Evolutionary conservation across 2,113 vertebrate genomes (phyloP), one percentile per base, ranked within the genome.

Genomic region (Circaetus gallicus): DNA sequence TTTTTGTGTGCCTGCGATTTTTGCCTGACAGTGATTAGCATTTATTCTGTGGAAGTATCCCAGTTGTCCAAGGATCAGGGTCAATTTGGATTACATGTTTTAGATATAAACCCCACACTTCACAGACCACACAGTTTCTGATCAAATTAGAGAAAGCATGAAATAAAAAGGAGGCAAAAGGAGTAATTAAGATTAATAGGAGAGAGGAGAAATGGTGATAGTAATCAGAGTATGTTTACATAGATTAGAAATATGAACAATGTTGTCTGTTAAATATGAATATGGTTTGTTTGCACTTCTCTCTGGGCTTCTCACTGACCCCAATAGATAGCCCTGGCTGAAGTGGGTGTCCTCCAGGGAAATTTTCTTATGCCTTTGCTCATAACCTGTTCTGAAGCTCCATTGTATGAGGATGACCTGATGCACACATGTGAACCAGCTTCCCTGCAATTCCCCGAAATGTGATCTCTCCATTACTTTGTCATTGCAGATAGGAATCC

Each of bases 401-500:
- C 10, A 0, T 2, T 80, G 82, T 13, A 10, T 3, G 79, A 69
- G 85, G 65, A 10, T 58, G 65, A 7, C 36, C 22, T 3, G 20
- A 16, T 11, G 36, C 66, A 9, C 6, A 16, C 66, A 11, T 26
- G 53, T 38, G 34, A 70, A n/a, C 28, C 0, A 0, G 31, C 22
- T 63, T 45, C n/a, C 42, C 36, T 69, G 78, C 61, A 40, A 53
- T 16, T 71, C 6, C 50, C 50, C 22, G 6, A 7, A 2, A 31
- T 17, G 59, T 76, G 16, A 92, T 13, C 47, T 81, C 6, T 73
- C 26, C 3, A 2, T 55, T 12, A 5, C 89, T 76, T 16, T 98
- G 55, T 80, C 66, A 1, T 94, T 97, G 88, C 95, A 99, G 99
- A 98, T 99, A 67, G 98, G 98, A 90, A 97, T 99, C 78, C 98